Base-by-base conservation (phyloP, 1,140 invertebrate species). In the Hylaeus anthracinus region DNA sequence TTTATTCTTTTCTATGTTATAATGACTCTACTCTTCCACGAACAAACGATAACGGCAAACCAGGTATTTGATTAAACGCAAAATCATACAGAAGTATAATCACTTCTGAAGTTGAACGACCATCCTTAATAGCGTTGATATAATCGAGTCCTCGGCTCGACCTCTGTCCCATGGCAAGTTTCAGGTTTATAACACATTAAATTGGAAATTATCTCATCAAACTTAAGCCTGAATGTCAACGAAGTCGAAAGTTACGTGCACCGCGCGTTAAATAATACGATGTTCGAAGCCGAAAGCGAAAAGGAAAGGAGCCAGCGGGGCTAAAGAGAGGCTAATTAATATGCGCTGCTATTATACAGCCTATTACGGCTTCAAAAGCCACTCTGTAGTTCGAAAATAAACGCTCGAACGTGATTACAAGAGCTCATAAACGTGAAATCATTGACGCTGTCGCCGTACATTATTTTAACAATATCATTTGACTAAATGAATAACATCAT, bases 121-220 rank as follows among this genome's bases (percentile, higher is more conserved):
- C 10, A 60, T 39, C 4, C 0, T 6, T 15, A 64, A 61, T 37
- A 5, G 45, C 45, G 14, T 15, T 37, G 37, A 6, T n/a, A 51
- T 51, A 51, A 51, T 41, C 60, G 26, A 61, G 26, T 60, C 10
- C 45, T 4, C 12, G 61, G 3, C 39, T 41, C 8, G 39, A 2
- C 65, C 12, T 26, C 2, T 37, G 48, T 67, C 8, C 65, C 45
- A 15, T 15, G 43, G 61, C 71, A 60, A 61, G 60, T 69, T 75
- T 83, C 51, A 5, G 55, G 73, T 83, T 73, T 74, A 84, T 58
- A 73, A 64, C 64, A 51, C 64, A 39, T 70, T 61, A 71, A 84
- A 78, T 71, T 70, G 45, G 75, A 1, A 72, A 85, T 66, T 69
- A 61, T 85, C 80, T 66, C 67, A 61, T 81, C 72, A 80, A 85